A percentile compares a stretch with the other conserved stretches of the same genome.
Conservation (phyloP, 2,113 vertebrate genomes). For the Ceyx cyanopectus region DNA sequence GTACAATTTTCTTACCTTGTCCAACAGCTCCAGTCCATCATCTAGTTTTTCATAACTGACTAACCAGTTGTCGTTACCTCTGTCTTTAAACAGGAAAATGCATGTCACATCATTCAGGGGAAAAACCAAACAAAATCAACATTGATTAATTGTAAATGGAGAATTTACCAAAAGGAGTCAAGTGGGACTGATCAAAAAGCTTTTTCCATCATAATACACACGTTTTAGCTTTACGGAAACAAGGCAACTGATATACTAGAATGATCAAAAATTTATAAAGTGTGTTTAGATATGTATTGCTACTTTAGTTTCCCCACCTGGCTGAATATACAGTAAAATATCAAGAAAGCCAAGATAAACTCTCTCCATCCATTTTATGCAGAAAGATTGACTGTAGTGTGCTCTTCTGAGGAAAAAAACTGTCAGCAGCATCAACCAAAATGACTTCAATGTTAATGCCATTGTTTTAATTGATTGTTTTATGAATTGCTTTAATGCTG, state of each 20-base stretch:
- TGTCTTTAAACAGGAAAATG: slow-evolving; percentile 82
- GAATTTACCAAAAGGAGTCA: not conserved
- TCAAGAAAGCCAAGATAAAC: not conserved
- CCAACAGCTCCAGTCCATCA: slow-evolving; percentile 58
- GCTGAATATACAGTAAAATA: not conserved
- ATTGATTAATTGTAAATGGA: not conserved
- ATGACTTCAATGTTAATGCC: not conserved
- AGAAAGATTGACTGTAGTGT: not conserved
- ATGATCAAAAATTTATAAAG: not conserved
- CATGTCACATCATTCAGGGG: not conserved
- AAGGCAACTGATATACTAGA: not conserved
- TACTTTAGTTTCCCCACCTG: not conserved
- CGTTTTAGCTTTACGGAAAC: not conserved
- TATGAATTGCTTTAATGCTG: not conserved
- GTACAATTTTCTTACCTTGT: slow-evolving; percentile 78
- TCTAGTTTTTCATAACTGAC: slow-evolving; percentile 90
- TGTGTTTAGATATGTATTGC: not conserved
- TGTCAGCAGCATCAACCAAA: not conserved
- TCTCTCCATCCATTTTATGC: not conserved
- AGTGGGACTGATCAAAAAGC: not conserved
- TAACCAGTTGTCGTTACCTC: slow-evolving; percentile 98
- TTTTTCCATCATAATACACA: not conserved
- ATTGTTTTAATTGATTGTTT: too few species aligned
- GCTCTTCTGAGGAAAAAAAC: not conserved
- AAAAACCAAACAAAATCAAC: not conserved